Base-by-base conservation (phyloP, 2,113 vertebrate genomes). In the Acinonyx jubatus region DNA sequence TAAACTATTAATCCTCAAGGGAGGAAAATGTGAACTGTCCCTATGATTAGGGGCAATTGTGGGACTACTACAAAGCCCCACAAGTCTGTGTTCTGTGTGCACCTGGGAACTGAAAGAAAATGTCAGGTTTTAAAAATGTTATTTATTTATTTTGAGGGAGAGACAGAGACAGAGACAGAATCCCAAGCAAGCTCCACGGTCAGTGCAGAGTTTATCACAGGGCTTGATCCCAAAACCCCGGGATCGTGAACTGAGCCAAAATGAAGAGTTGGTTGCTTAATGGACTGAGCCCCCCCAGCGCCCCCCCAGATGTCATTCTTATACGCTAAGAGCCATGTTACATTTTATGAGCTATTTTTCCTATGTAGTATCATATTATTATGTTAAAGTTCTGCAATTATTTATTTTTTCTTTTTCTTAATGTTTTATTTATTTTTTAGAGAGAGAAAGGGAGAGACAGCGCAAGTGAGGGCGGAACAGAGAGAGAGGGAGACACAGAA, bases 1-100 rank as follows among this genome's bases (percentile, higher is more conserved):
- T 79, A 82, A 96, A 71, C 23, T 7, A 85, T 63, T 85, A 50
- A 79, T 86, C 48, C 29, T 80, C 16, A 63, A 69, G 82, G 61
- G 61, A 91, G 84, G 7, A 89, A 82, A 71, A 25, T 66, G n/a
- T 23, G n/a, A 78, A 61, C 52, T 69, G 14, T 33, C 4, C 25
- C 7, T 66, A 12, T 78, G 86, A 48, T 74, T 74, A 82, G 38
- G 63, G 48, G 66, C 52, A 65, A 10, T 63, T 33, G 7, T 50
- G 27, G 90, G 48, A 33, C 38, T 65, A 7, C 41, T 65, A 6
- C 29, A 93, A 80, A 93, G 65, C 7, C 57, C 66, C 45, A 33
- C 1, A 18, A 48, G 12, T 23, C 65, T 63, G 29, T 71, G 21
- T 94, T 87, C 15, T 38, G 0, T 79, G 76, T 74, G 94, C 80